Percentiles rank a stretch among this genome's conserved stretches.
These are phyloP conservation scores for Xanthia icteritia DNA, from an alignment of 2,888 invertebrate genomes.

Conservation along the genomic window DNA sequence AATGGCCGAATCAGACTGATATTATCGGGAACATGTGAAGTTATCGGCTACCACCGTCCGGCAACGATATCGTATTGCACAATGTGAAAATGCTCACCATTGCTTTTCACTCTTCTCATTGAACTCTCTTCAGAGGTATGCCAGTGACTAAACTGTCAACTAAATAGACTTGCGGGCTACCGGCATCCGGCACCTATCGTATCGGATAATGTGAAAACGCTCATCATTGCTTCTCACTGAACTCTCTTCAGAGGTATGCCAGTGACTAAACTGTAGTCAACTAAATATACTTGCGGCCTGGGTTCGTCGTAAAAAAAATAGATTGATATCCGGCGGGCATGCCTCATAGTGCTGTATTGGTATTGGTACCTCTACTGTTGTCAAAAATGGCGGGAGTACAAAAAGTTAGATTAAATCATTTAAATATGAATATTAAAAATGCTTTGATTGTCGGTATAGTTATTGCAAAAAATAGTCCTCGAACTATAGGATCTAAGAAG, in stretches of 20 bases:
- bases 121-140: neutral
- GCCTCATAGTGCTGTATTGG: too few relatives aligned
- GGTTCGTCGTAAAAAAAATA: neutral
- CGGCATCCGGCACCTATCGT: too few relatives aligned
- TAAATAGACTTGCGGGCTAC: neutral
- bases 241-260: too few relatives aligned
- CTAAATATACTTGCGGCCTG: too few relatives aligned
- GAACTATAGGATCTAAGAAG: conserved; percentile 87
- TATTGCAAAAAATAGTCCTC: conserved; percentile 92
- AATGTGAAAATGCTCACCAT: too few relatives aligned
- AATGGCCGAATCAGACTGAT: too few relatives aligned
- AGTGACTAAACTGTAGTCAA: too few relatives aligned
- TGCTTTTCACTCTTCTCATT: neutral
- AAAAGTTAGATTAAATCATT: conserved; percentile 81
- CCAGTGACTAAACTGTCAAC: neutral
- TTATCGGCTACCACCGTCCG: too few relatives aligned
- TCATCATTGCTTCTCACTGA: too few relatives aligned
- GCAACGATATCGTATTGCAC: too few relatives aligned
- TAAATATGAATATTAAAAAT: conserved; percentile 85
- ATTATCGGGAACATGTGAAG: too few relatives aligned
- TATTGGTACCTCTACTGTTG: neutral
- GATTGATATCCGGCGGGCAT: neutral
- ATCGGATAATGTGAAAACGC: too few relatives aligned
- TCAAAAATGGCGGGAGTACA: conserved; percentile 85
- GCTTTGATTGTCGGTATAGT: conserved; percentile 90